Conservation (phyloP, 2,797 vertebrate genomes). For the Gadopsis bispinosus region DNA sequence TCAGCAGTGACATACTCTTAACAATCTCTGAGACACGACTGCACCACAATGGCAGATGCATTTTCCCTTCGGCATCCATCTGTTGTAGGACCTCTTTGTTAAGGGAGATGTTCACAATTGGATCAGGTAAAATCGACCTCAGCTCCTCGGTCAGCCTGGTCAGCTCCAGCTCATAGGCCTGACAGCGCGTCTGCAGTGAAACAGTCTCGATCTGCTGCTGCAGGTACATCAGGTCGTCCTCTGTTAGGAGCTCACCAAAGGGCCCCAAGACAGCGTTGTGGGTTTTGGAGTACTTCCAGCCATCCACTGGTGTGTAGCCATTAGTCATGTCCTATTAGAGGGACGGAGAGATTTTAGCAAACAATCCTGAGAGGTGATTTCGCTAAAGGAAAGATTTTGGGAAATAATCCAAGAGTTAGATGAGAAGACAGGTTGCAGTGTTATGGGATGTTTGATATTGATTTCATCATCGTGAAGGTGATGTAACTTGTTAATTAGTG, state of each 20-base stretch:
- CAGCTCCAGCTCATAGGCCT: constrained; percentile 90
- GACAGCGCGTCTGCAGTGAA: constrained; percentile 88
- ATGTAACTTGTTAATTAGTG: background rate
- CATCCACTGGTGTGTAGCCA: constrained; percentile 59
- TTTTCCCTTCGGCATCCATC: constrained; percentile 66
- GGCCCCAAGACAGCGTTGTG: constrained; percentile 93
- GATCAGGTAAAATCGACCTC: constrained; percentile 89
- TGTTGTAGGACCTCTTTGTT: constrained; percentile 85
- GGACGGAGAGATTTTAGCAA: constrained; percentile 2
- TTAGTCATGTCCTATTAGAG: constrained; percentile 66
- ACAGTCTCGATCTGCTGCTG: constrained; percentile 91
- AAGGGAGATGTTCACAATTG: constrained; percentile 89
- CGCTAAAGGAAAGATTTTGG: background rate
- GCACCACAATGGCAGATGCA: constrained; percentile 87
- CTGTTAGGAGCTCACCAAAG: constrained; percentile 93
- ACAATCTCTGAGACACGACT: constrained; percentile 90
- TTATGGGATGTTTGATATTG: accelerated
- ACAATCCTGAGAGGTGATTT: constrained; percentile 4
- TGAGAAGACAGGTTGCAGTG: background rate
- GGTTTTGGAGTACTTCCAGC: constrained; percentile 89
- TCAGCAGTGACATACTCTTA: constrained; percentile 89
- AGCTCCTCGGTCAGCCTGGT: constrained; percentile 88
- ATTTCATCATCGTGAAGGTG: background rate
- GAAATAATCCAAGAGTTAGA: background rate
- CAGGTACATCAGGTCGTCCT: constrained; percentile 90